These are phyloP conservation scores for Abscondita cerata DNA, from an alignment of 2,888 invertebrate species.

Conservation along the genomic window DNA sequence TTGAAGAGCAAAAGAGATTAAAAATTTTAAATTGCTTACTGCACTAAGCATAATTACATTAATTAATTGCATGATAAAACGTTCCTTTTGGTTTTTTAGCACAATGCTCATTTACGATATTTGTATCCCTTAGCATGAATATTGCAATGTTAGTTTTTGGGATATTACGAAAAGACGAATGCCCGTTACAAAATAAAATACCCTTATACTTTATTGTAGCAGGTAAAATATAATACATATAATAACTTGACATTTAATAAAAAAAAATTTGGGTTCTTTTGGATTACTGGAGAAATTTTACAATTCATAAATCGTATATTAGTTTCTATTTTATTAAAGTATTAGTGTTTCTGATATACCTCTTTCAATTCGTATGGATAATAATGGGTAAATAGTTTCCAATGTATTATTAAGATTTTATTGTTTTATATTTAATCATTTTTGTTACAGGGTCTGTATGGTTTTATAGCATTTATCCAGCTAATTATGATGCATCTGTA, in stretches of 20 bases:
- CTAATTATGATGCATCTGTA: conserved; percentile 7
- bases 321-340: not conserved
- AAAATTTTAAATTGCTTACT: too few species aligned
- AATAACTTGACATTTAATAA: too few species aligned
- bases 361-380: conserved; percentile 28
- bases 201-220: conserved; percentile 26
- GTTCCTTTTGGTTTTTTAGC: conserved; percentile 22
- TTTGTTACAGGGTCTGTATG: conserved; percentile 24
- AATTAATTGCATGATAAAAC: too few species aligned
- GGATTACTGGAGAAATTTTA: conserved; percentile 22
- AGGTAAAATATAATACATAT: conserved; percentile 12
- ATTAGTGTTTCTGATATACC: conserved; percentile 10
- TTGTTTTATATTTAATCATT: not conserved
- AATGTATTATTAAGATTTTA: not conserved
- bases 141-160: conserved; percentile 25
- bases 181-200: conserved; percentile 20
- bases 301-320: conserved; percentile 23
- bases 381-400: conserved; percentile 29
- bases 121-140: conserved; percentile 9
- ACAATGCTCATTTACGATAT: not conserved
- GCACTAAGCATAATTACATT: too few species aligned
- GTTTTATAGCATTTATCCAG: conserved; percentile 21
- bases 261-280: conserved; percentile 11
- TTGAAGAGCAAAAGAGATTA: too few species aligned
- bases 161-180: conserved; percentile 16